Conservation (phyloP, 92 coral and sea anemone species). For the Metridium senile region DNA sequence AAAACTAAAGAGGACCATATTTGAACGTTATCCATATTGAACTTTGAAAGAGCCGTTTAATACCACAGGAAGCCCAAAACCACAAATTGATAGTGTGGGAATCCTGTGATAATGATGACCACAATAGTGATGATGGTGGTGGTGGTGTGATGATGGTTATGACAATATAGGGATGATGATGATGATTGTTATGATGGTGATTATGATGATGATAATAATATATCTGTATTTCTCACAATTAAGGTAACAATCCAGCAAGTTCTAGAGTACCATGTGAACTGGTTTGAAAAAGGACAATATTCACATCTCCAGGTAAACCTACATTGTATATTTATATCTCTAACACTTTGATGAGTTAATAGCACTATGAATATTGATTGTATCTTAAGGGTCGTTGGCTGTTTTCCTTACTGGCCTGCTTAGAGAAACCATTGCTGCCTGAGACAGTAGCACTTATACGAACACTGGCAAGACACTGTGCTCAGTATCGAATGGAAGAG, state of each 20-base stretch:
- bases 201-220: neutral
- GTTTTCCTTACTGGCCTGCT: conserved; percentile 84
- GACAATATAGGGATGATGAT: neutral
- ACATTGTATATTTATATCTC: neutral
- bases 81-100: no score
- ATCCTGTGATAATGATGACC: no score
- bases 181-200: neutral
- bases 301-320: conserved; percentile 74
- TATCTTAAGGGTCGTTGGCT: conserved; percentile 88
- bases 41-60: no score
- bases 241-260: conserved; percentile 78
- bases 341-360: neutral
- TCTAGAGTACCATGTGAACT: conserved; percentile 78
- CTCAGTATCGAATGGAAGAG: conserved; percentile 73
- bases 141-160: no score
- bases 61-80: no score
- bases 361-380: no score
- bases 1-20: no score
- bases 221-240: neutral
- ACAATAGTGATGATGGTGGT: no score
- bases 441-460: conserved; percentile 82
- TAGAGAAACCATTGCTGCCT: conserved; percentile 87
- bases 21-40: no score
- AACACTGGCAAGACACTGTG: conserved; percentile 84
- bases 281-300: conserved; percentile 84